These are phyloP conservation scores for Onychostoma macrolepis DNA, from an alignment of 2,113 vertebrate genomes.

Conservation along the genomic window DNA sequence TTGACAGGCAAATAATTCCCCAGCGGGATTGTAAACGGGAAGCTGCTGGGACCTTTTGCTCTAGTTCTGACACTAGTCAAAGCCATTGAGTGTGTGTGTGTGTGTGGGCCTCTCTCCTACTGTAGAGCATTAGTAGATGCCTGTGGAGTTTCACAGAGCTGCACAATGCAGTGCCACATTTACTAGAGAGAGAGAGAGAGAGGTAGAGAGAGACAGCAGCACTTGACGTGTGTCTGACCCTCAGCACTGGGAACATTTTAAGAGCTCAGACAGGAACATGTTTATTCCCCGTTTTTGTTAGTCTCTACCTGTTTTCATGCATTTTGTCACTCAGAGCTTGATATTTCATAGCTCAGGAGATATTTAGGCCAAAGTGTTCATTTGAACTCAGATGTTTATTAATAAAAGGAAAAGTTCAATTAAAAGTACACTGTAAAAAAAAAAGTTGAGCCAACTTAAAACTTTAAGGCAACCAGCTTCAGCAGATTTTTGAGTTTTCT, in stretches of 20 bases:
- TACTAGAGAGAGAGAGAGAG: background rate
- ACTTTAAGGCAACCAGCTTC: too few species aligned
- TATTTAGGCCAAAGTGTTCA: constrained; percentile 41
- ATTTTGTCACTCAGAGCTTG: background rate
- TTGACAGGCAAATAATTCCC: background rate
- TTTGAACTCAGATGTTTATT: background rate
- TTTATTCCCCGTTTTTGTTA: background rate
- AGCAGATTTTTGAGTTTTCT: too few species aligned
- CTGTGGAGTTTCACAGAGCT: background rate
- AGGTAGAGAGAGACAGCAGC: background rate
- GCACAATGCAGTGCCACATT: background rate
- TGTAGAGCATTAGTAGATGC: background rate
- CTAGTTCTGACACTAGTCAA: constrained; percentile 10
- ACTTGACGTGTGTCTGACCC: background rate
- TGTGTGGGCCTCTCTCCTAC: background rate
- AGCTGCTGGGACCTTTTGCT: constrained; percentile 8
- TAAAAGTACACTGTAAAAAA: too few species aligned
- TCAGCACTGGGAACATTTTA: background rate
- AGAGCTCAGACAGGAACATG: background rate
- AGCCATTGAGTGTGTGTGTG: background rate
- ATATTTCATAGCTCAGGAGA: background rate
- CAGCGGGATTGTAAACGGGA: background rate
- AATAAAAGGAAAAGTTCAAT: background rate
- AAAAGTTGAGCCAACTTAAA: too few species aligned
- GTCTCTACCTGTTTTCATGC: background rate